Base-by-base conservation (phyloP, 64 coral and sea anemone species). In the Catalaphyllia jardinei region DNA sequence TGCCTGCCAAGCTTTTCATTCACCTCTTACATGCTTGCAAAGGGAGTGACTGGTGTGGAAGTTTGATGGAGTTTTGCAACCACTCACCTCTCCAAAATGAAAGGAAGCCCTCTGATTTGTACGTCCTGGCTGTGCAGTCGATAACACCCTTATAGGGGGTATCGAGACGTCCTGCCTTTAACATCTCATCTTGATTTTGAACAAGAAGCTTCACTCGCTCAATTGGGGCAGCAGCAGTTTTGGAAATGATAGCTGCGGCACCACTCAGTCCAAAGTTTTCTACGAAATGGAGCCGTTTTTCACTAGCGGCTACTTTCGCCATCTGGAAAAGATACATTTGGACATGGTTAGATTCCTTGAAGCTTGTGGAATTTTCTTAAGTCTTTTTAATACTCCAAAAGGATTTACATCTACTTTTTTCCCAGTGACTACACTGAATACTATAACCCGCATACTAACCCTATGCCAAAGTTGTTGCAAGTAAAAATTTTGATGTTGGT, bases 101-200 rank as follows among this genome's bases (percentile, higher is more conserved):
- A 18, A 93, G 61, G 15, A 98, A 67, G 8, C 96, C 96, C 35
- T 98, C 96, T 74, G 96, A 28, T 62, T 79, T 81, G 64, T 95
- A 95, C 1, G 96, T 98, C 71, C 93, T 95, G 30, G 27, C 18
- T 17, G 93, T 95, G 31, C 96, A 98, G 73, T 98, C 96, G 74
- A 98, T 75, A 22, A 98, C 96, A 38, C 96, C 96, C 85, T 89
- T 98, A 50, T 98, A 98, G 29, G 96, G 96, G 24, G 75, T 87
- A 4, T 87, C 59, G 11, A 98, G 82, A 67, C 96, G 90, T 49
- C 96, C 96, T 31, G 89, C 77, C 83, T 98, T 98, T 55, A 98
- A 87, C 96, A 98, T 98, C 62, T 98, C 96, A 98, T 98, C 96
- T 74, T 98, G 96, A 75, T 98, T 98, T 60, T 98, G 96, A 60